Evolutionary conservation across 1,140 invertebrate genomes (phyloP).

Genomic region (Drosophila pachea): DNA sequence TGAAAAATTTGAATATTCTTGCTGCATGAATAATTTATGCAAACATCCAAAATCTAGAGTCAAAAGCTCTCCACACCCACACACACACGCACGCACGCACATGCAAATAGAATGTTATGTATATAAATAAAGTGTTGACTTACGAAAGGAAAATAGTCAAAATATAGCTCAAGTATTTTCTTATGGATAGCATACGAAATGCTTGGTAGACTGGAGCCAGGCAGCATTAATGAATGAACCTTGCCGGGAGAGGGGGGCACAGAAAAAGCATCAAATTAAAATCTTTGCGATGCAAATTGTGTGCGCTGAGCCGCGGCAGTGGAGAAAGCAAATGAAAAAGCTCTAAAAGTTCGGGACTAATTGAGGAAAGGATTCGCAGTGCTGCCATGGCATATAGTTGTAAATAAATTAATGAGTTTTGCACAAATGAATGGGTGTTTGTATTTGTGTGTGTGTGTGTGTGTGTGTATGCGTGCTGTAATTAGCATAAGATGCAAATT

Average conservation of each 20-base stretch:
- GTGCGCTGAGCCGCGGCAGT: conserved; percentile 35
- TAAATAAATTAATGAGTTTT: conserved; percentile 68
- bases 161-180: too few species aligned
- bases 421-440: conserved; percentile 44
- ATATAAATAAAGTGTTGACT: too few species aligned
- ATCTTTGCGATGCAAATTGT: conserved; percentile 51
- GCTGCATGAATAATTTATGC: neutral
- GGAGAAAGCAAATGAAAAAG: conserved; percentile 18
- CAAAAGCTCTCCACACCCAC: too few species aligned
- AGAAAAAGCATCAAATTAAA: conserved; percentile 50
- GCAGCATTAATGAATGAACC: conserved; percentile 46
- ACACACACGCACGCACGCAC: too few species aligned
- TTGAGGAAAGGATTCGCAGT: conserved; percentile 39
- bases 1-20: neutral
- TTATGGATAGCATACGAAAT: too few species aligned
- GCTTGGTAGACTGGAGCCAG: conserved; percentile 29
- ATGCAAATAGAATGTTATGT: too few species aligned
- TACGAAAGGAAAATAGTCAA: too few species aligned
- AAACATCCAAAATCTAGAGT: too few species aligned
- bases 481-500: conserved; percentile 70
- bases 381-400: conserved; percentile 8
- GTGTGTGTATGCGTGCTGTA: conserved; percentile 31
- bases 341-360: conserved; percentile 42
- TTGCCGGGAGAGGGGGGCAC: conserved; percentile 26
- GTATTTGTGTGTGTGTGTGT: too few species aligned